Evolutionary conservation across 2,797 vertebrate genomes (phyloP).

Genomic region (Dendrocincla tyrannina): DNA sequence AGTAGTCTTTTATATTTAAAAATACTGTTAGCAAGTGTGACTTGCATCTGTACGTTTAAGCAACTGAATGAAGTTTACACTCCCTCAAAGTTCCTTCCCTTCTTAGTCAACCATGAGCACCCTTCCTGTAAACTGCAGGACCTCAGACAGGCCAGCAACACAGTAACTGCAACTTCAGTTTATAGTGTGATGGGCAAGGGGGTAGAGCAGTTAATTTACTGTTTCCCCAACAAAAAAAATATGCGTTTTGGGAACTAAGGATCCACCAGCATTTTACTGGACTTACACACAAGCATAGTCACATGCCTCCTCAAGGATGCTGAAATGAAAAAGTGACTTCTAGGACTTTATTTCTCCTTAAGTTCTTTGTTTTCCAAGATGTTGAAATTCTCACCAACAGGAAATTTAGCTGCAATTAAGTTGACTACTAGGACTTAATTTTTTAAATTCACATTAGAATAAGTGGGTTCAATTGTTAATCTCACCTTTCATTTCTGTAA

Average conservation of each 20-base stretch:
- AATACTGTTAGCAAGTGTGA: constrained; percentile 71
- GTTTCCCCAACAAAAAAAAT: not conserved
- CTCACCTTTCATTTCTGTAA: not conserved
- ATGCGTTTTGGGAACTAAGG: not conserved
- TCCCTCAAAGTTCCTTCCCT: not conserved
- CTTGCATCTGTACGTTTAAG: constrained; percentile 69
- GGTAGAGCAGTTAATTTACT: not conserved
- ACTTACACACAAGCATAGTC: not conserved
- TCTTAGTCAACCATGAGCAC: not conserved
- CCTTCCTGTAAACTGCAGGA: not conserved
- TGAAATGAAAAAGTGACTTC: not conserved
- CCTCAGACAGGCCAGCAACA: not conserved
- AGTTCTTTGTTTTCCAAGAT: not conserved
- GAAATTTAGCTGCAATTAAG: not conserved
- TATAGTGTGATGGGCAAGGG: not conserved
- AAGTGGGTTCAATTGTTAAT: not conserved
- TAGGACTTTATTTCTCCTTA: not conserved
- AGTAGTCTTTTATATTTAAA: constrained; percentile 74
- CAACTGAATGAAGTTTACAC: constrained; percentile 18
- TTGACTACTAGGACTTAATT: not conserved
- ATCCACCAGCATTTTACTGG: not conserved
- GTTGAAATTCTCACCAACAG: not conserved
- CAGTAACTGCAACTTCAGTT: not conserved
- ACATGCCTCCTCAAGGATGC: not conserved
- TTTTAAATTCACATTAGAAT: not conserved